Evolutionary conservation across 2,113 vertebrate genomes (phyloP).

Genomic region (Periophthalmus modestus): DNA sequence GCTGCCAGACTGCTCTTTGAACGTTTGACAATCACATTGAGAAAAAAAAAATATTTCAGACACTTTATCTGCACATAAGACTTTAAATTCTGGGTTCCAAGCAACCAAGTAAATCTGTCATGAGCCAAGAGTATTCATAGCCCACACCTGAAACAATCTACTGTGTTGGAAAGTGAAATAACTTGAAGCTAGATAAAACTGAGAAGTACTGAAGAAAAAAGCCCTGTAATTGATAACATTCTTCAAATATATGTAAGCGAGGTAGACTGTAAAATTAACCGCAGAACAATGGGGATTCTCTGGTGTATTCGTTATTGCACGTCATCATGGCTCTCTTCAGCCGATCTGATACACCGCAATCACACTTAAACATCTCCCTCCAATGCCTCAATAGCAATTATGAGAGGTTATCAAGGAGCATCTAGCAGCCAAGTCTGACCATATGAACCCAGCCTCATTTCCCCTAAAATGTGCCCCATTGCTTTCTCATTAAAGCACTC

Average conservation of each 20-base stretch:
- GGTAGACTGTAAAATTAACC: constrained; percentile 88
- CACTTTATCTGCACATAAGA: not conserved
- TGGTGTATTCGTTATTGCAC: constrained; percentile 95
- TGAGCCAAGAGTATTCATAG: constrained; percentile 37
- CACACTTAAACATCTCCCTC: constrained; percentile 88
- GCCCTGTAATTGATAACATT: constrained; percentile 92
- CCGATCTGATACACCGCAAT: constrained; percentile 87
- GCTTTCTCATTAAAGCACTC: constrained; percentile 84
- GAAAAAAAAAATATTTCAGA: too few species aligned
- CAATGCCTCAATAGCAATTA: constrained; percentile 86
- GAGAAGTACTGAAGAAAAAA: constrained; percentile 63
- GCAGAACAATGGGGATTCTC: constrained; percentile 91
- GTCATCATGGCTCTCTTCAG: constrained; percentile 85
- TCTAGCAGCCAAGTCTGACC: constrained; percentile 81
- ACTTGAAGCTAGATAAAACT: constrained; percentile 53
- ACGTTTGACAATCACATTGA: constrained; percentile 67
- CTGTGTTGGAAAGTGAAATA: constrained; percentile 34
- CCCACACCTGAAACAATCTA: constrained; percentile 59
- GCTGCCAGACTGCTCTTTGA: constrained; percentile 67
- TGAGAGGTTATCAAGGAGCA: constrained; percentile 95
- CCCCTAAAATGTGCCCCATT: constrained; percentile 67
- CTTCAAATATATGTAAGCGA: constrained; percentile 86
- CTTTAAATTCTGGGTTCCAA: constrained; percentile 48
- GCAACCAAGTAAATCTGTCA: constrained; percentile 69
- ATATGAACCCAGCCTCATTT: constrained; percentile 84